These are phyloP conservation scores for Parochlus steinenii DNA, from an alignment of 2,888 invertebrate genomes.

Conservation along the genomic window DNA sequence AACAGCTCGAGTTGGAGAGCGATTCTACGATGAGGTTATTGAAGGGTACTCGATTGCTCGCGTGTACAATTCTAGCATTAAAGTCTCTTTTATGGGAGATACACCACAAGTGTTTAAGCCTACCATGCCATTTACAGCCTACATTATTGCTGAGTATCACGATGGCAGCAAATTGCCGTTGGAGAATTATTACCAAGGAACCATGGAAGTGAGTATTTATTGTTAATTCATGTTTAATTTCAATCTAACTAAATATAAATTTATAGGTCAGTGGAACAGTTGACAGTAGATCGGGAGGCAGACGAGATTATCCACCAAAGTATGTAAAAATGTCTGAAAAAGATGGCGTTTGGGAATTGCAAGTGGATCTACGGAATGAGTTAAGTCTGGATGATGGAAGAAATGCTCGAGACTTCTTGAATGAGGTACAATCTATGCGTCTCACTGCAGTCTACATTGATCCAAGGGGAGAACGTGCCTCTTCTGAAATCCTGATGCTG, in stretches of 20 bases:
- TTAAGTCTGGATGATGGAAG: constrained; percentile 36
- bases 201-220: too few relatives aligned
- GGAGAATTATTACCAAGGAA: constrained; percentile 43
- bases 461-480: constrained; percentile 45
- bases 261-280: constrained; percentile 40
- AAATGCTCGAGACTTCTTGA: constrained; percentile 43
- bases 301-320: constrained; percentile 42
- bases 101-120: constrained; percentile 91
- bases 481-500: constrained; percentile 51
- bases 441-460: constrained; percentile 54
- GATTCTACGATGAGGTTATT: constrained; percentile 63
- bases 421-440: constrained; percentile 47
- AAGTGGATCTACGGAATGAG: constrained; percentile 54
- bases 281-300: constrained; percentile 43
- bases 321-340: constrained; percentile 46
- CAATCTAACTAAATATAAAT: too few relatives aligned
- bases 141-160: constrained; percentile 78
- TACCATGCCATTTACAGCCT: constrained; percentile 74
- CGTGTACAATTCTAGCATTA: constrained; percentile 73
- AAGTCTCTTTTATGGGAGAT: constrained; percentile 72
- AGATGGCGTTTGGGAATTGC: constrained; percentile 67
- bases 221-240: too few relatives aligned
- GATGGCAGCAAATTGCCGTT: constrained; percentile 67
- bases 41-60: constrained; percentile 77
- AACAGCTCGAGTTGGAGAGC: constrained; percentile 74